phyloP scores from a whole-genome alignment of 2,888 invertebrate genomes.

The Trichogramma dendrolimi region DNA sequence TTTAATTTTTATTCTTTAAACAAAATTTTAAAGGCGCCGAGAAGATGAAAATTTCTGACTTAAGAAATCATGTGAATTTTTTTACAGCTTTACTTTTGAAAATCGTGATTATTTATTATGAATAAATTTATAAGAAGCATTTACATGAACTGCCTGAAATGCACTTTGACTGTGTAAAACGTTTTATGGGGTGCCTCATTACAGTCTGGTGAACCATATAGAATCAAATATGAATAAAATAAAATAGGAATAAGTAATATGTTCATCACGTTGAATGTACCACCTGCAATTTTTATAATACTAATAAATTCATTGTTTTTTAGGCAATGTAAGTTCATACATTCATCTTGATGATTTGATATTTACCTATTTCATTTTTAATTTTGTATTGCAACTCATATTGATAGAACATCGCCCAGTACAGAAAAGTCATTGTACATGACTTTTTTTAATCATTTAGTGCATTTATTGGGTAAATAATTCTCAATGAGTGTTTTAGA shows the following conservation, averaged over 20 bases:
- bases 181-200: conserved; percentile 26
- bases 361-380: conserved; percentile 21
- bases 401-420: conserved; percentile 8
- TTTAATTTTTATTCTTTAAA: conserved; percentile 22
- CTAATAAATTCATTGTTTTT: conserved; percentile 2
- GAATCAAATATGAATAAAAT: conserved; percentile 27
- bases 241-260: conserved; percentile 17
- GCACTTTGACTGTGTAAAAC: conserved; percentile 35
- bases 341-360: conserved; percentile 3
- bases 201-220: conserved; percentile 17
- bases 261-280: conserved; percentile 3
- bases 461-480: conserved; percentile 13
- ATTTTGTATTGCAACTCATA: conserved; percentile 19
- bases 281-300: background rate
- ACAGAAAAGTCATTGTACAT: conserved; percentile 16
- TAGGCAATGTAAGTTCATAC: conserved; percentile 3
- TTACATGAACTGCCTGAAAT: conserved; percentile 36
- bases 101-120: conserved; percentile 45
- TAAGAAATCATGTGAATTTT: conserved; percentile 19
- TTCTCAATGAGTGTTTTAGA: conserved; percentile 28
- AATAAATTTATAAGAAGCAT: conserved; percentile 37
- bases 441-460: conserved; percentile 43
- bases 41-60: conserved; percentile 19
- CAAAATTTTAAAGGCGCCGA: conserved; percentile 23
- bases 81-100: conserved; percentile 34